Conservation (phyloP, 2,797 vertebrate genomes). For the Psittacula derbiana region DNA sequence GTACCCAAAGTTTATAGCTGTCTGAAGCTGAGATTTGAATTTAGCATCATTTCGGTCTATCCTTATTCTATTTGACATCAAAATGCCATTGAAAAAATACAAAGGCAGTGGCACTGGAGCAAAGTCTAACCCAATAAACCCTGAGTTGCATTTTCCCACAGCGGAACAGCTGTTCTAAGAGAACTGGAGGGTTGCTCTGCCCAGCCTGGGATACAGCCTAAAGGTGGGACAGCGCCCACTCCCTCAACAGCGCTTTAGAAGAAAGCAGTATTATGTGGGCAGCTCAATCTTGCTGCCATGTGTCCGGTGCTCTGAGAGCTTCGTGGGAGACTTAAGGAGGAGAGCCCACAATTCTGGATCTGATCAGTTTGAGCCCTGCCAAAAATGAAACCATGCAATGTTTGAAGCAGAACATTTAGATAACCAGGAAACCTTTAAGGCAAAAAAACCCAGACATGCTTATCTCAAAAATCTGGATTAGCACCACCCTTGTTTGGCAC, state of each 20-base stretch:
- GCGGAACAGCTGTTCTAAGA: neutral
- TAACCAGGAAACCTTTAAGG: neutral
- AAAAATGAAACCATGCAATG: neutral
- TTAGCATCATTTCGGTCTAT: neutral
- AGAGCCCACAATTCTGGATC: neutral
- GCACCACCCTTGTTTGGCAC: neutral
- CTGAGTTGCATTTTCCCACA: neutral
- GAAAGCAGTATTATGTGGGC: neutral
- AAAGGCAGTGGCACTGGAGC: neutral
- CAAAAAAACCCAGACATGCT: neutral
- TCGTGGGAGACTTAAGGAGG: neutral
- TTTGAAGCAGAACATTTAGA: neutral
- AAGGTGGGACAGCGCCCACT: neutral
- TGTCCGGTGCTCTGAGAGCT: neutral
- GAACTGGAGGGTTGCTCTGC: neutral
- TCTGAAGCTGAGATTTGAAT: slow-evolving; percentile 2
- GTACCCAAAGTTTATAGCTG: neutral
- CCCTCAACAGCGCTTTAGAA: neutral
- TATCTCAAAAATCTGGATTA: neutral
- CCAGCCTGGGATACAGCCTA: neutral
- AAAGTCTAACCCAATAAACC: neutral
- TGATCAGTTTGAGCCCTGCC: neutral
- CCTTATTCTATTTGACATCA: neutral
- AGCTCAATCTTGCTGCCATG: rapidly evolving
- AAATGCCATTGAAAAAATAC: neutral